A percentile compares a stretch with the other conserved stretches of the same genome.
Conservation (phyloP, 2,113 vertebrate species). For the Nasalis larvatus region DNA sequence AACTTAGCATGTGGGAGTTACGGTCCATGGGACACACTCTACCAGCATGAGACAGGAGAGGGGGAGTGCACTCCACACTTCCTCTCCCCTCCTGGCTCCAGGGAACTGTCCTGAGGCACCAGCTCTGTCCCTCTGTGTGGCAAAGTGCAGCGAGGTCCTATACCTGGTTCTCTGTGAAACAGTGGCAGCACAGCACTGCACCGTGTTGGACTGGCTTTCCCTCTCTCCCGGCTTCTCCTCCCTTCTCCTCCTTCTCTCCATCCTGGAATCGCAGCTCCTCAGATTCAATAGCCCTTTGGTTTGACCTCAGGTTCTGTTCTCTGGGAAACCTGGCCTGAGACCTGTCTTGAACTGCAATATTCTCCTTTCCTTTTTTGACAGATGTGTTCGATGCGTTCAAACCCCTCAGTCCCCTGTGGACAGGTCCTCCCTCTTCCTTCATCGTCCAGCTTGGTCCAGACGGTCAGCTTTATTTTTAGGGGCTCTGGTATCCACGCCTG, state of each 20-base stretch:
- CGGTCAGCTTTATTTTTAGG: background rate
- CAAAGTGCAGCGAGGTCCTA: accelerated
- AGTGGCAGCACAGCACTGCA: too few species aligned
- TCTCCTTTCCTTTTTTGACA: background rate
- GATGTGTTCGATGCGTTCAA: too few species aligned
- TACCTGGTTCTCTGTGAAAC: accelerated
- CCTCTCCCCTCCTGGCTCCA: background rate
- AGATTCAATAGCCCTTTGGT: background rate
- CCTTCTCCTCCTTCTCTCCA: background rate
- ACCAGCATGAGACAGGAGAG: background rate
- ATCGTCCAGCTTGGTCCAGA: background rate
- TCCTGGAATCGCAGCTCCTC: background rate
- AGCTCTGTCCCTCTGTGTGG: background rate
- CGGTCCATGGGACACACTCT: accelerated
- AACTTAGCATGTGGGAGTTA: accelerated
- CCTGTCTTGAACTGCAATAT: background rate
- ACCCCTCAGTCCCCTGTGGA: background rate
- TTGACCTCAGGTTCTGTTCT: background rate
- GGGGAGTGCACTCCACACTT: accelerated
- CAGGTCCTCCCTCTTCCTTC: accelerated
- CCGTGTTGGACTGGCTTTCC: accelerated
- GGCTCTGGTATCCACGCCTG: too few species aligned
- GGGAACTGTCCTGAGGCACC: accelerated
- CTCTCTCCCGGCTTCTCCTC: too few species aligned
- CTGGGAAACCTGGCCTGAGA: background rate